These are phyloP conservation scores for Callyntrura guangdongensis DNA, from an alignment of 2,888 invertebrate genomes.

Conservation along the genomic window DNA sequence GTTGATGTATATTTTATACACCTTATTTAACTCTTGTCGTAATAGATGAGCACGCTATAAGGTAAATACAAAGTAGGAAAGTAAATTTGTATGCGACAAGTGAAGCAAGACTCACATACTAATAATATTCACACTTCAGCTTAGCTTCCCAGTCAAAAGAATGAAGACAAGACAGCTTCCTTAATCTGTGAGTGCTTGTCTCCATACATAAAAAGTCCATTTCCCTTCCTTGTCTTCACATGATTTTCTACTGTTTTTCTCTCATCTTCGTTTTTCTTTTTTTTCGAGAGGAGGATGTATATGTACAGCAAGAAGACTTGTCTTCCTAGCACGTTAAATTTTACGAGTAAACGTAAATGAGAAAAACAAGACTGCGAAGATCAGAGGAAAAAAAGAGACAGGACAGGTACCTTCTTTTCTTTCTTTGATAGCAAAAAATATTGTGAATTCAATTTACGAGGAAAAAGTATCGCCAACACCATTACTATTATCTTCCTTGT, in stretches of 20 bases:
- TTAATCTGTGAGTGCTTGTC: constrained; percentile 66
- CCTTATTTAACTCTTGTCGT: not conserved
- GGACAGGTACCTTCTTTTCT: constrained; percentile 13
- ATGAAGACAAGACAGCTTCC: constrained; percentile 64
- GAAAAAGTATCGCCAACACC: not conserved
- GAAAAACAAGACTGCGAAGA: constrained; percentile 15
- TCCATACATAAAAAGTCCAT: constrained; percentile 54
- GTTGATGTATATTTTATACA: constrained; percentile 3
- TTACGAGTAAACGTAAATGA: not conserved
- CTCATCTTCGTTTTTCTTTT: constrained; percentile 3
- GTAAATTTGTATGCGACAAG: constrained; percentile 60
- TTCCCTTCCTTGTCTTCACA: constrained; percentile 20
- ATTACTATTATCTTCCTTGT: too few relatives aligned
- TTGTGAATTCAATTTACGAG: constrained; percentile 40
- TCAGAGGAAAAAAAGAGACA: not conserved
- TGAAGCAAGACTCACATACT: constrained; percentile 64
- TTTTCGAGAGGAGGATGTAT: not conserved
- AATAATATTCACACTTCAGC: constrained; percentile 66
- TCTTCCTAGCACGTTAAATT: not conserved
- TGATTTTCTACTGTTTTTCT: constrained; percentile 21
- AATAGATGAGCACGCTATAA: not conserved
- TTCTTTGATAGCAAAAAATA: not conserved
- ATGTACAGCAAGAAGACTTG: not conserved
- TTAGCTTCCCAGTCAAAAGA: constrained; percentile 32
- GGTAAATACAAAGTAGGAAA: constrained; percentile 3